These are phyloP conservation scores for Hypena proboscidalis DNA, from an alignment of 2,888 invertebrate genomes.

Conservation along the genomic window DNA sequence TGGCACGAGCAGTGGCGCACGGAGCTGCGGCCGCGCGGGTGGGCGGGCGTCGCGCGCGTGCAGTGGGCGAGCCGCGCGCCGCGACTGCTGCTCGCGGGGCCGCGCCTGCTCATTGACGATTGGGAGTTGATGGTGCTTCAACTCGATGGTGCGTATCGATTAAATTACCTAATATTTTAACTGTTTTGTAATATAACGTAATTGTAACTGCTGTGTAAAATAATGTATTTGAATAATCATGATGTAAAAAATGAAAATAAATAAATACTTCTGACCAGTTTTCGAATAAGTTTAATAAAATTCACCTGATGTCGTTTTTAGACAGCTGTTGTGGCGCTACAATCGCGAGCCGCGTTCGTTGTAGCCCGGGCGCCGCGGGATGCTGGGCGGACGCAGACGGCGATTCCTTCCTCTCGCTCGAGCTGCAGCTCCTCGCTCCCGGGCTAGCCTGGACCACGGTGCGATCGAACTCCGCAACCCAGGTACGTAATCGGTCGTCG, in stretches of 20 bases:
- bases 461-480: conserved; percentile 66
- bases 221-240: too few relatives aligned
- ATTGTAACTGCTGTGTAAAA: too few relatives aligned
- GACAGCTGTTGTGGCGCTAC: conserved; percentile 40
- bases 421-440: conserved; percentile 56
- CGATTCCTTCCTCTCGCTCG: conserved; percentile 59
- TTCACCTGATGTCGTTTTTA: conserved; percentile 22
- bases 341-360: conserved; percentile 53
- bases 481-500: conserved; percentile 46
- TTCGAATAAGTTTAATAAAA: too few relatives aligned
- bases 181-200: too few relatives aligned
- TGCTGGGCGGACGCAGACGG: conserved; percentile 54
- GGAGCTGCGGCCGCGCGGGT: conserved; percentile 45
- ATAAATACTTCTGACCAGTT: too few relatives aligned
- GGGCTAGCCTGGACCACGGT: conserved; percentile 59
- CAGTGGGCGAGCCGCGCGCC: conserved; percentile 43
- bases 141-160: conserved; percentile 25
- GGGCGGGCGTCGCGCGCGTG: conserved; percentile 48
- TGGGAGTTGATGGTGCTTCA: conserved; percentile 61
- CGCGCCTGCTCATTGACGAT: conserved; percentile 54
- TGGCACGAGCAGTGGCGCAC: conserved; percentile 31
- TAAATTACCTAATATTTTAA: too few relatives aligned
- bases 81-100: conserved; percentile 64
- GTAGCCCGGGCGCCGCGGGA: conserved; percentile 56
- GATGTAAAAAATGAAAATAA: too few relatives aligned